Conservation (phyloP, 53 echinoderm and acorn worm species). For the Patiria pectinifera region DNA sequence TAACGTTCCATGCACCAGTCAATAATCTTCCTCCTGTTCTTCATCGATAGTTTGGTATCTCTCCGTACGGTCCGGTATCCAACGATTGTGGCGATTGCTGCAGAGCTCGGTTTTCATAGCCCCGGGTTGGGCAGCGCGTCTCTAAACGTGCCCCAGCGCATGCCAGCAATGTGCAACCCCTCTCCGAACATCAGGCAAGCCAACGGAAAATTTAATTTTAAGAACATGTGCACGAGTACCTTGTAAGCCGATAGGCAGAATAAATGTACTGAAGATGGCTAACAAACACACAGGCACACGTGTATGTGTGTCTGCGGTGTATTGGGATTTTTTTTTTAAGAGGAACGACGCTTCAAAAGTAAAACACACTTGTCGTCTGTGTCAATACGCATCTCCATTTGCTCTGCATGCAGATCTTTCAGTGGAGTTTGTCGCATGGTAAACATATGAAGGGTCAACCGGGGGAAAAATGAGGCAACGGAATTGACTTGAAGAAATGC, state of each 20-base stretch:
- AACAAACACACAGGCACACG: conserved; percentile 28
- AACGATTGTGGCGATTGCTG: conserved; percentile 39
- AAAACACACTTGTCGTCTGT: conserved; percentile 42
- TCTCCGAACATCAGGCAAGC: conserved; percentile 9
- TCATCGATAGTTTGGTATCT: conserved; percentile 4
- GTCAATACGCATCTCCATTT: conserved; percentile 56
- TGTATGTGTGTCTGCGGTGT: conserved; percentile 12
- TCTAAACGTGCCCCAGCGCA: conserved; percentile 46
- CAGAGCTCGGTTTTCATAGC: conserved; percentile 52
- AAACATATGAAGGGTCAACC: background rate
- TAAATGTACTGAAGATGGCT: conserved; percentile 51
- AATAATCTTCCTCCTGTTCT: background rate
- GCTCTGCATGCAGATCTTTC: conserved; percentile 21
- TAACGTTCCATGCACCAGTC: conserved; percentile 21
- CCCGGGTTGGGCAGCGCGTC: background rate
- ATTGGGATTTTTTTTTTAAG: background rate
- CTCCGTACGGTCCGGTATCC: conserved; percentile 9
- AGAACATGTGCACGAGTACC: conserved; percentile 59
- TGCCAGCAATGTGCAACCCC: conserved; percentile 35
- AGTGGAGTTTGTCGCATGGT: background rate
- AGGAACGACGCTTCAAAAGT: conserved; percentile 17
- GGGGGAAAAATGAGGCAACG: background rate
- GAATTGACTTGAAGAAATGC: background rate
- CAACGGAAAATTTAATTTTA: conserved; percentile 60
- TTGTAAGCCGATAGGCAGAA: conserved; percentile 61